Conservation (phyloP, 2,113 vertebrate genomes). For the Sphaerodactylus townsendi region DNA sequence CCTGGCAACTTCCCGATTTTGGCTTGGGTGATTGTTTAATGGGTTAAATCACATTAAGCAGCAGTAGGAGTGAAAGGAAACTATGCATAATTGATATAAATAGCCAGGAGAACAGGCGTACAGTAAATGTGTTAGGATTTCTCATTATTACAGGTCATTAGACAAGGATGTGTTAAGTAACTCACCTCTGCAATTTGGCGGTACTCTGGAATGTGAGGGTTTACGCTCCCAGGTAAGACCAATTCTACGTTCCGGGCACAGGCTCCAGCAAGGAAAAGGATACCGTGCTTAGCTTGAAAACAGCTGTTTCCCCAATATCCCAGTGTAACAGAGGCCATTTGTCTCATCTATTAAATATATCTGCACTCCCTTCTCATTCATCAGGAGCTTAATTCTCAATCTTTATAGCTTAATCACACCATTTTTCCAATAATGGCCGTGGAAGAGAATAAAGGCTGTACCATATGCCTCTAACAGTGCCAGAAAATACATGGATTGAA, state of each 20-base stretch:
- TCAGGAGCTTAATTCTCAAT: constrained; percentile 30
- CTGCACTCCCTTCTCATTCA: background rate
- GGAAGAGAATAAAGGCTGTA: too few relatives aligned
- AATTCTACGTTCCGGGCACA: background rate
- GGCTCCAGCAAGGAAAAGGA: background rate
- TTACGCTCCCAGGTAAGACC: constrained; percentile 22
- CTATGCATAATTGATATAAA: constrained; percentile 60
- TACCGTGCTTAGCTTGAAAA: background rate
- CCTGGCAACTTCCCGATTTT: constrained; percentile 52
- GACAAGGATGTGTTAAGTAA: constrained; percentile 52
- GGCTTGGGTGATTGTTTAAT: constrained; percentile 57
- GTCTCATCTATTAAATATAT: too few relatives aligned
- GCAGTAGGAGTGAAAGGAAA: constrained; percentile 41
- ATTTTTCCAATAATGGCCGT: background rate
- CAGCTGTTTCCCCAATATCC: background rate
- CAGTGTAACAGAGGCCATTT: background rate
- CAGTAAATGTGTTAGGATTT: constrained; percentile 59
- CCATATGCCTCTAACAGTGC: too few relatives aligned
- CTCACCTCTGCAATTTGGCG: constrained; percentile 59
- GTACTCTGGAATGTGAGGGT: constrained; percentile 17
- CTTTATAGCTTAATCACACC: background rate
- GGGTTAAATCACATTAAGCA: constrained; percentile 53
- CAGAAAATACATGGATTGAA: too few relatives aligned
- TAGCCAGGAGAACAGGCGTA: constrained; percentile 49
- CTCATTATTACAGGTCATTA: constrained; percentile 69